Conservation (phyloP, 2,797 vertebrate genomes). For the Clamator glandarius region DNA sequence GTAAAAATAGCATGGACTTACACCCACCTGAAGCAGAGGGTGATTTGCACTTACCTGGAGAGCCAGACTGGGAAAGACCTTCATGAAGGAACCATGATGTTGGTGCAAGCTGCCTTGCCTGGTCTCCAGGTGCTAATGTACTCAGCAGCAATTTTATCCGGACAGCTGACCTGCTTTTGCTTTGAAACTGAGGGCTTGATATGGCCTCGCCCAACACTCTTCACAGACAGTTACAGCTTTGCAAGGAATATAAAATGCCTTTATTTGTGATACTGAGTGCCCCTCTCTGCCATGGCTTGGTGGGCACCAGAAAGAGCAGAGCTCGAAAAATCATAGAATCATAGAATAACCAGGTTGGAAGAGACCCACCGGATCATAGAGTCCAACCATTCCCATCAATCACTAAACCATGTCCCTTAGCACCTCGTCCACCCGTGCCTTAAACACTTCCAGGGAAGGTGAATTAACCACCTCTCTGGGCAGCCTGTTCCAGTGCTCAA, state of each 20-base stretch:
- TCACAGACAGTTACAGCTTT: neutral
- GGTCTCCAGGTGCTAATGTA: accelerated
- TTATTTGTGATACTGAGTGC: neutral
- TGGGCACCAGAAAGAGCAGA: neutral
- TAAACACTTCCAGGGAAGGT: too few relatives aligned
- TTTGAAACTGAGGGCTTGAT: neutral
- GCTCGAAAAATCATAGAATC: too few relatives aligned
- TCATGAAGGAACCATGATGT: neutral
- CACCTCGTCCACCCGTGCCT: too few relatives aligned
- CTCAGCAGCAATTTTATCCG: neutral
- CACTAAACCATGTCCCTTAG: too few relatives aligned
- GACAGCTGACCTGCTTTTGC: neutral
- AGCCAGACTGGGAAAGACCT: neutral
- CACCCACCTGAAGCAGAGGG: neutral
- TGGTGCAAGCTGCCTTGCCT: neutral
- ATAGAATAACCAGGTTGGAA: too few relatives aligned
- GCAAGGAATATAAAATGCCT: neutral
- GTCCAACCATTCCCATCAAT: too few relatives aligned
- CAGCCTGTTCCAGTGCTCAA: too few relatives aligned
- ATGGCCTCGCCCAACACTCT: neutral
- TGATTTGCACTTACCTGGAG: neutral
- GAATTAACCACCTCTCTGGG: too few relatives aligned
- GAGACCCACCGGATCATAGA: too few relatives aligned
- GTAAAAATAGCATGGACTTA: neutral
- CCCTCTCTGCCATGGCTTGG: neutral